These are phyloP conservation scores for Peromyscus melanophrys DNA, from an alignment of 2,797 vertebrate genomes.

Conservation along the genomic window DNA sequence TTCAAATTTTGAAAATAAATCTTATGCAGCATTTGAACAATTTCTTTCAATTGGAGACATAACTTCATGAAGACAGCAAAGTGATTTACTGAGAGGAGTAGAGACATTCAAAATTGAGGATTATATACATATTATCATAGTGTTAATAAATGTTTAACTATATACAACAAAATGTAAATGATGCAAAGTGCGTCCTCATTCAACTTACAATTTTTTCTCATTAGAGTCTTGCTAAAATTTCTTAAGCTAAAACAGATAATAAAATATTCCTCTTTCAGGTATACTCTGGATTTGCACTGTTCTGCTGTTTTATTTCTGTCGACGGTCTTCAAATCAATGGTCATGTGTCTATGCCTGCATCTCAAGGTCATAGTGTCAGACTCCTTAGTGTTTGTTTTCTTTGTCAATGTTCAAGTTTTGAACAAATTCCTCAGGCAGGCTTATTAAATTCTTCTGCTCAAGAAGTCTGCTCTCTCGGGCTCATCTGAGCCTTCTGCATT, in stretches of 20 bases:
- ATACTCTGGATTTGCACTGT: neutral
- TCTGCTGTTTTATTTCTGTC: neutral
- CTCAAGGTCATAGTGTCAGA: conserved; percentile 5
- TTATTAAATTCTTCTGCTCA: neutral
- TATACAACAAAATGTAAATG: neutral
- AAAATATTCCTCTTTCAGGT: neutral
- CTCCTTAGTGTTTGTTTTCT: neutral
- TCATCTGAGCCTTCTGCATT: neutral
- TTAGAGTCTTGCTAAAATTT: conserved; percentile 38
- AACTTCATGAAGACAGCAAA: conserved; percentile 17
- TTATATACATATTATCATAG: neutral
- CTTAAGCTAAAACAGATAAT: neutral
- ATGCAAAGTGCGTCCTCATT: neutral
- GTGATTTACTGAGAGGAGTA: conserved; percentile 26
- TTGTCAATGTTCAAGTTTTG: conserved; percentile 23
- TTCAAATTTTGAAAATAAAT: conserved; percentile 61
- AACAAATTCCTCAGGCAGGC: neutral
- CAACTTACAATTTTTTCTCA: neutral
- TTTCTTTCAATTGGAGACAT: conserved; percentile 11
- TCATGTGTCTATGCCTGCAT: neutral
- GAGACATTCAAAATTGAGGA: conserved; percentile 35
- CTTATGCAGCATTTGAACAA: neutral
- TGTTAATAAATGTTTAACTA: conserved; percentile 45
- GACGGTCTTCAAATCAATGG: neutral
- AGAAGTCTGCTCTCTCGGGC: neutral